Conservation (phyloP, 2,888 invertebrate genomes). For the Frankliniella intonsa region DNA sequence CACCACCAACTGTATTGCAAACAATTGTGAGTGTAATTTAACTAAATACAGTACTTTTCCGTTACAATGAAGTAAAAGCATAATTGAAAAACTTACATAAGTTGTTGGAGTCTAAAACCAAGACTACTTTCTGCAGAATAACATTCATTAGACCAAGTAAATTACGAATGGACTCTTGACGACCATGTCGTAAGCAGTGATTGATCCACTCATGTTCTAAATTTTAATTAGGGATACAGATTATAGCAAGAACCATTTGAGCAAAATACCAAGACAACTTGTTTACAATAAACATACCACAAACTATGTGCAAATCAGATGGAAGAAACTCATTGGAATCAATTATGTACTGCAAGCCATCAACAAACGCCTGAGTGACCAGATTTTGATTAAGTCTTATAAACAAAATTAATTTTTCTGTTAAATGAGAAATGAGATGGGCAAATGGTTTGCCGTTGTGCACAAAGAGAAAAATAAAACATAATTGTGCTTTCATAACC, state of each 20-base stretch:
- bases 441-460: background rate
- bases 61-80: background rate
- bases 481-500: slow-evolving; percentile 4
- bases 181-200: background rate
- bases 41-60: background rate
- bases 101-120: background rate
- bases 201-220: background rate
- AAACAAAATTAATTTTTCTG: background rate
- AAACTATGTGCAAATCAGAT: background rate
- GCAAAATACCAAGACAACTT: background rate
- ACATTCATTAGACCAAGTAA: background rate
- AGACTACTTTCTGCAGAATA: background rate
- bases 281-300: background rate
- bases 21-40: background rate
- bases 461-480: background rate
- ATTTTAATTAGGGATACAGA: background rate
- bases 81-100: background rate
- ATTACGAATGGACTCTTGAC: background rate
- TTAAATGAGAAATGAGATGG: background rate
- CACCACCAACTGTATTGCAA: background rate
- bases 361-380: background rate
- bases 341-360: background rate
- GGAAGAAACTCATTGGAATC: background rate
- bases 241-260: too few relatives aligned
- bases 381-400: background rate